Percentiles rank a stretch among this genome's conserved stretches.
Conservation (phyloP, 2,797 vertebrate genomes). For the Gallirallus australis region DNA sequence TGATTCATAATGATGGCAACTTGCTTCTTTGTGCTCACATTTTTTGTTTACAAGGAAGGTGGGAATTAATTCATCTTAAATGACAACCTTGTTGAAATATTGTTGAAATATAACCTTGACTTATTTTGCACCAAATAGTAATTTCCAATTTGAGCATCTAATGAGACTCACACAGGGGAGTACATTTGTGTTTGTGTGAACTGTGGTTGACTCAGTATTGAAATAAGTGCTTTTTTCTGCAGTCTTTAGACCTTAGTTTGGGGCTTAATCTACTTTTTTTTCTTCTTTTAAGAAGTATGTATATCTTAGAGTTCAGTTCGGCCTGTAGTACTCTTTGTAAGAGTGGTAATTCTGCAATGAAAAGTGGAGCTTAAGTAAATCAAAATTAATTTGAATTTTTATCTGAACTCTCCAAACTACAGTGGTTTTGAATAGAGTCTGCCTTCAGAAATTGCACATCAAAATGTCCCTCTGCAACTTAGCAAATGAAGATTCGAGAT, state of each 20-base stretch:
- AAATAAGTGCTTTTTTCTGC: background rate
- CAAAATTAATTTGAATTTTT: background rate
- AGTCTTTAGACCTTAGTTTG: background rate
- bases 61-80: background rate
- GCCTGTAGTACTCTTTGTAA: background rate
- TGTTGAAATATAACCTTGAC: background rate
- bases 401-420: background rate
- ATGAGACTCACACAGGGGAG: background rate
- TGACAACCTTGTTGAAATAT: background rate
- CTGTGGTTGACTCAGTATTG: background rate
- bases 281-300: background rate
- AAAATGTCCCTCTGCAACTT: background rate
- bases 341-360: background rate
- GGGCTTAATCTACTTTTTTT: background rate
- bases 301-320: background rate
- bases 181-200: background rate
- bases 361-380: background rate
- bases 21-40: background rate
- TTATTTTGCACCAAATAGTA: background rate
- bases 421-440: background rate
- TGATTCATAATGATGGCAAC: background rate
- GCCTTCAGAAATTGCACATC: background rate
- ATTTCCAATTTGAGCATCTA: conserved; percentile 1
- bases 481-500: background rate
- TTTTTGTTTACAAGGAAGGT: background rate